Evolutionary conservation across 1,140 invertebrate genomes (phyloP), one percentile per base, ranked within the genome.

Genomic region (Metaphire vulgaris): DNA sequence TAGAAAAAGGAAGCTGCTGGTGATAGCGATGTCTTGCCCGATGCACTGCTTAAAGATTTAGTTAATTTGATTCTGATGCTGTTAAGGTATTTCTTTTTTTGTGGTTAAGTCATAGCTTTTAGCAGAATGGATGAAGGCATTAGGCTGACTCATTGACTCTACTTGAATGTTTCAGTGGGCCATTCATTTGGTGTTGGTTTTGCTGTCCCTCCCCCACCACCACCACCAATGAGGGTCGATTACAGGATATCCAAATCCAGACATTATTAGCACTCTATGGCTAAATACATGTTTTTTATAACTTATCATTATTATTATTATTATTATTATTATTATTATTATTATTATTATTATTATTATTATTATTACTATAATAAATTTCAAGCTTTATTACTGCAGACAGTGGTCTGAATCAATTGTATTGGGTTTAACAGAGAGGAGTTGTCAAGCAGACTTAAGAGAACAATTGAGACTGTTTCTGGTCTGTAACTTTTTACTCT

Each of bases 1-100:
- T 78, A 89, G 89, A 89, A 90, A 82, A 96, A 97, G 81, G 93
- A 96, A 82, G 88, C 91, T 0, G 87, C 90, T 1, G 94, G 93
- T 0, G 88, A 90, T 75, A 90, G 91, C 80, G 89, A 90, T 69
- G 87, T 87, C 16, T 87, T 96, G 12, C 91, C 94, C 0, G 84
- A 89, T 0, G 88, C 89, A 75, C 83, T 94, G 15, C 82, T 88
- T 6, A 82, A 88, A 64, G 89, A 91, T 80, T 86, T 97, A 15
- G 90, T 90, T 74, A 87, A 88, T 67, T 98, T 0, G 91, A 88
- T 1, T 86, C 88, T 1, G 93, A 97, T 77, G 87, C 89, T 68
- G 83, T 88, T 16, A 79, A 81, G 77, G 87, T 87, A 78, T 75
- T 80, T 78, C 74, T 80, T 78, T n/a, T 15, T 76, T 71, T 29